phyloP scores from a whole-genome alignment of 1,140 invertebrate species.

The Procambarus virginalis region DNA sequence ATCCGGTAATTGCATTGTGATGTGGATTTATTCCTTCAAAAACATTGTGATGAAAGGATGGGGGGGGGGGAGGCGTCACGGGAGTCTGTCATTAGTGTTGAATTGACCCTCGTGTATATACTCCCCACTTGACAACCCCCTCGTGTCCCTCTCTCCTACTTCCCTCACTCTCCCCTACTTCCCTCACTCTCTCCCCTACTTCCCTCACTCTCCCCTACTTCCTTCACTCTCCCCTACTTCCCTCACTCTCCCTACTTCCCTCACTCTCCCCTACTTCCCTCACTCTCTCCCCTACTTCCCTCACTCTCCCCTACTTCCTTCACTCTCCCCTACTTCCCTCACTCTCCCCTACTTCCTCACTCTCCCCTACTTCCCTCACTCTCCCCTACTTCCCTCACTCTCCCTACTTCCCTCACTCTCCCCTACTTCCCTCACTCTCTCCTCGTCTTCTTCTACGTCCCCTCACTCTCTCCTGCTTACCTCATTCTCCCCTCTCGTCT shows the following conservation, averaged over 20 bases:
- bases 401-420: neutral
- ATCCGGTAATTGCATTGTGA: too few relatives aligned
- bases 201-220: neutral
- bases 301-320: too few relatives aligned
- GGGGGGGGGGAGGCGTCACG: too few relatives aligned
- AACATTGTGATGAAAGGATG: too few relatives aligned
- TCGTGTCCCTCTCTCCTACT: neutral
- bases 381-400: too few relatives aligned
- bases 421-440: neutral
- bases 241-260: neutral
- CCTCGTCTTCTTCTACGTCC: too few relatives aligned
- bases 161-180: neutral
- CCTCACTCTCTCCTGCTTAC: too few relatives aligned
- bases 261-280: neutral
- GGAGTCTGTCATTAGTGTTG: too few relatives aligned
- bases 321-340: too few relatives aligned
- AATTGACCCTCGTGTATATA: too few relatives aligned
- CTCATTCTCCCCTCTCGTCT: too few relatives aligned
- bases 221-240: neutral
- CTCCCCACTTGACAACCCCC: neutral
- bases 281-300: neutral
- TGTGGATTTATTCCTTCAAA: too few relatives aligned
- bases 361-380: neutral
- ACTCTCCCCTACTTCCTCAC: neutral
- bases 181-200: neutral